phyloP scores from a whole-genome alignment of 2,888 invertebrate species.

The Hirtodrosophila trivittata region DNA sequence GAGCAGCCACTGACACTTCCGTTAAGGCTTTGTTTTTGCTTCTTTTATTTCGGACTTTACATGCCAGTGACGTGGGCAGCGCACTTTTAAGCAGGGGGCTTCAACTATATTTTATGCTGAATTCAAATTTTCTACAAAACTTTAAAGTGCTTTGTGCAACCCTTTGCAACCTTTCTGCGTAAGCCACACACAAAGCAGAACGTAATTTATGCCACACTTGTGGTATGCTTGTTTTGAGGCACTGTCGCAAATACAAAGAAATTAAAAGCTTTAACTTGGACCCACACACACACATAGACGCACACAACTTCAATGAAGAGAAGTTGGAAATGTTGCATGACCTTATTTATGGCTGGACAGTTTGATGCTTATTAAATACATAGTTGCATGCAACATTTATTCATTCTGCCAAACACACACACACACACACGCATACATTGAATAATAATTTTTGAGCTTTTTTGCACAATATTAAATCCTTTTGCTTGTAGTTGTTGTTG shows the following conservation, averaged over 20 bases:
- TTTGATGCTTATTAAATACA: constrained; percentile 74
- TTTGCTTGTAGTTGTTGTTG: neutral
- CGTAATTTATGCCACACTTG: constrained; percentile 5
- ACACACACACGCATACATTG: constrained; percentile 21
- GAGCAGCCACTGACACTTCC: constrained; percentile 71
- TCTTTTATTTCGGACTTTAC: constrained; percentile 30
- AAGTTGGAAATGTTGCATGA: constrained; percentile 44
- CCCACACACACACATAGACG: constrained; percentile 17
- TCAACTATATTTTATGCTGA: too few species aligned
- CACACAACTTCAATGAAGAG: constrained; percentile 22
- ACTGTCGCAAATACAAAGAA: constrained; percentile 63
- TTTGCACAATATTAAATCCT: constrained; percentile 30
- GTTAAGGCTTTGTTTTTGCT: constrained; percentile 65
- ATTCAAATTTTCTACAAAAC: too few species aligned
- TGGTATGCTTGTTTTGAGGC: constrained; percentile 20
- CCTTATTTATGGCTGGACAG: constrained; percentile 61
- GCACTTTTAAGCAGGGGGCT: too few species aligned
- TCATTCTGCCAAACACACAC: constrained; percentile 12
- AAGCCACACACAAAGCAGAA: constrained; percentile 1
- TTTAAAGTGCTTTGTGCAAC: too few species aligned
- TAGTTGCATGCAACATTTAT: constrained; percentile 69
- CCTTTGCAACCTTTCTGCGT: neutral
- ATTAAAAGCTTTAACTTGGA: constrained; percentile 64
- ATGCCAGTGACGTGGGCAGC: neutral
- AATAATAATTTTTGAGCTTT: constrained; percentile 52